A percentile compares a stretch with the other conserved stretches of the same genome.
These are phyloP conservation scores for Patiria miniata DNA, from an alignment of 35 echinoderm and acorn worm species.

Conservation along the genomic window DNA sequence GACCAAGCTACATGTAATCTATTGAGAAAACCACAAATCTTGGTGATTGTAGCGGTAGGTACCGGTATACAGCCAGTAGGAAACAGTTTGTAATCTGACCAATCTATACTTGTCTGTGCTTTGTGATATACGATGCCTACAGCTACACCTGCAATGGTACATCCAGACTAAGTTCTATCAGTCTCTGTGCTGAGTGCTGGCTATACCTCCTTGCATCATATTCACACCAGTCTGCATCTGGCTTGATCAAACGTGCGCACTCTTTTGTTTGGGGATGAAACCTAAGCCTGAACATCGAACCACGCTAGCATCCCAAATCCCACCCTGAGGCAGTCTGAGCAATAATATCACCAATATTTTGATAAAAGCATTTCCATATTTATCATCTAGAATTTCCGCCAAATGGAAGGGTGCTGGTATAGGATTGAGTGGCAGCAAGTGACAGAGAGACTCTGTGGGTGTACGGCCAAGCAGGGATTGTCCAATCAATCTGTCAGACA, in stretches of 20 bases:
- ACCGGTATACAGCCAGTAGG: too few species aligned
- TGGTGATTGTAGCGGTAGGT: too few species aligned
- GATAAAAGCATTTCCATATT: constrained; percentile 29
- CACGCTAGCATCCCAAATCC: background rate
- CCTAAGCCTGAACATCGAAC: background rate
- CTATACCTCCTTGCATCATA: constrained; percentile 1
- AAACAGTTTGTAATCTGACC: too few species aligned
- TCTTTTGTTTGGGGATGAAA: constrained; percentile 9
- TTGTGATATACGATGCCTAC: background rate
- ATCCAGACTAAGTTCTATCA: constrained; percentile 1
- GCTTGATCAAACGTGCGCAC: constrained; percentile 5
- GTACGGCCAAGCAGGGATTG: background rate
- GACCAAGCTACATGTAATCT: too few species aligned
- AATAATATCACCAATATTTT: constrained; percentile 33
- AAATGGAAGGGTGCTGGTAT: background rate
- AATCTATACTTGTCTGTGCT: background rate
- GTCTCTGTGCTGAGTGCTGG: background rate
- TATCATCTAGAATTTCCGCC: constrained; percentile 25
- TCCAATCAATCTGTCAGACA: constrained; percentile 25
- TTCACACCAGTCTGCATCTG: background rate
- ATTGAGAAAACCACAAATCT: too few species aligned
- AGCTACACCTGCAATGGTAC: background rate
- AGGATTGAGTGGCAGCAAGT: background rate
- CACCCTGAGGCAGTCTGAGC: background rate
- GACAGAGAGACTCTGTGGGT: background rate